phyloP scores from a whole-genome alignment of 53 echinoderm and acorn worm species.

The Mesocentrotus franciscanus region DNA sequence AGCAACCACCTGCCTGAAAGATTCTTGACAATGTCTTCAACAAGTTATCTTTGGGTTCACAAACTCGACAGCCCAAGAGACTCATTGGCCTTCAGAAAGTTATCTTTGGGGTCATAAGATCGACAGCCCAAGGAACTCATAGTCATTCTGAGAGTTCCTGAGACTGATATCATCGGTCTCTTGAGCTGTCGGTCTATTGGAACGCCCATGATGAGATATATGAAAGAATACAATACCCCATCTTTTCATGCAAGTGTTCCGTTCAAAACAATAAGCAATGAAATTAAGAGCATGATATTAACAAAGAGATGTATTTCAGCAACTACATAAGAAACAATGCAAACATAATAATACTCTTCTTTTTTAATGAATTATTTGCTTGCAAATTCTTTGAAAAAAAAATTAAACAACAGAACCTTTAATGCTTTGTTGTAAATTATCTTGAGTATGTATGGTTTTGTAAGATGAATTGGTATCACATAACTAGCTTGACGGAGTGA shows the following conservation, averaged over 20 bases:
- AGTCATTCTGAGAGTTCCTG: too few species aligned
- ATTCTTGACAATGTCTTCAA: too few species aligned
- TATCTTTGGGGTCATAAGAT: too few species aligned
- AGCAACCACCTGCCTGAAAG: too few species aligned
- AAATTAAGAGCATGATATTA: neutral
- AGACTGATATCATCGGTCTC: too few species aligned
- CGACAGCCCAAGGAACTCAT: too few species aligned
- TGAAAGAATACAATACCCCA: neutral
- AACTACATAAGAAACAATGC: neutral
- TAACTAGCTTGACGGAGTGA: neutral
- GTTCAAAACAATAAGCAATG: neutral
- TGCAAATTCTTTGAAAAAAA: neutral
- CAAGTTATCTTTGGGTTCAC: too few species aligned
- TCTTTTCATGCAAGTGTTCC: neutral
- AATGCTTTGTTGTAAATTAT: neutral
- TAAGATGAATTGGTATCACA: neutral
- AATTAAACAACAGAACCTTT: neutral
- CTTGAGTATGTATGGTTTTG: neutral
- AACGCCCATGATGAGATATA: neutral
- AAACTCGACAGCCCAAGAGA: too few species aligned
- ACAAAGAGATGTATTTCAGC: neutral
- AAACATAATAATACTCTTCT: neutral
- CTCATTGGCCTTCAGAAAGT: too few species aligned
- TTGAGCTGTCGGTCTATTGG: too few species aligned
- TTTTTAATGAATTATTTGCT: neutral